phyloP scores from a whole-genome alignment of 2,797 vertebrate genomes.

The Bradypus variegatus region DNA sequence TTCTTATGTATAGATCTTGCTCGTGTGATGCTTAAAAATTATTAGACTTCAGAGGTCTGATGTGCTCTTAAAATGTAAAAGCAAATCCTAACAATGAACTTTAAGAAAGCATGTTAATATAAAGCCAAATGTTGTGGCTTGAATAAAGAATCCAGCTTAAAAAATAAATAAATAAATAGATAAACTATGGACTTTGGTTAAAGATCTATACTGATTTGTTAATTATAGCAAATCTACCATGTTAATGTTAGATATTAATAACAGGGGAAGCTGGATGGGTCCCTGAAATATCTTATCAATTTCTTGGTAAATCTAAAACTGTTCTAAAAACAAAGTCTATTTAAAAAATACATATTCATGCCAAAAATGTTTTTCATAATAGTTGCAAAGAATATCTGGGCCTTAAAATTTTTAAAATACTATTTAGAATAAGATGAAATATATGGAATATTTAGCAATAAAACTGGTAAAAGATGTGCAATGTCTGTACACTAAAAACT shows the following conservation, averaged over 20 bases:
- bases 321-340: neutral
- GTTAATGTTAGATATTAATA: neutral
- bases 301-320: neutral
- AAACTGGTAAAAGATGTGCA: neutral
- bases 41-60: neutral
- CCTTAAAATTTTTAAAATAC: neutral
- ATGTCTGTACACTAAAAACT: neutral
- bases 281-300: neutral
- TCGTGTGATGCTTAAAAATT: constrained; percentile 9
- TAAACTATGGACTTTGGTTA: neutral
- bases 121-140: neutral
- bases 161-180: too few species aligned
- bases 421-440: neutral
- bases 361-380: neutral
- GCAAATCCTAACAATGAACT: neutral
- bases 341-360: neutral
- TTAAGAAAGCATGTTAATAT: neutral
- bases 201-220: neutral
- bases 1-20: neutral
- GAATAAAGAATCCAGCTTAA: neutral
- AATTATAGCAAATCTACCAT: neutral
- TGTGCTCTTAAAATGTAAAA: constrained; percentile 29
- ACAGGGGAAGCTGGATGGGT: neutral
- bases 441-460: neutral
- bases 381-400: neutral